These are phyloP conservation scores for Diarsia mendica DNA, from an alignment of 2,888 invertebrate genomes.

Conservation along the genomic window DNA sequence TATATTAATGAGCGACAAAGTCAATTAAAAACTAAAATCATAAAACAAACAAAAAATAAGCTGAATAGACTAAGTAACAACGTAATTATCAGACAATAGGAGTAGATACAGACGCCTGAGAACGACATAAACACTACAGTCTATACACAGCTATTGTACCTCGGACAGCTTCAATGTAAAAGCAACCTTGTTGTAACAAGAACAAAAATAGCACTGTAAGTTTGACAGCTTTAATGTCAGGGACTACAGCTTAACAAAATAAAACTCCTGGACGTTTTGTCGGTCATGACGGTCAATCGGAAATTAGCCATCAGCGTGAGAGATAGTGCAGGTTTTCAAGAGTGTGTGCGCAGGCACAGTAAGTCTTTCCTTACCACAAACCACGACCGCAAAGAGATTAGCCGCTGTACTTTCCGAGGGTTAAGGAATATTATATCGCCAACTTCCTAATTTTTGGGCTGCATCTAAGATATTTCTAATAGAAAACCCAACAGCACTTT, in stretches of 20 bases:
- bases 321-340: not conserved
- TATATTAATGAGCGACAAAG: not conserved
- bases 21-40: not conserved
- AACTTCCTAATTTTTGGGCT: not conserved
- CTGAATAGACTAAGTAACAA: constrained; percentile 1
- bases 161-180: not conserved
- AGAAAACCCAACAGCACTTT: not conserved
- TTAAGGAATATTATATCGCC: too few relatives aligned
- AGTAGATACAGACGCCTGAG: constrained; percentile 18
- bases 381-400: not conserved
- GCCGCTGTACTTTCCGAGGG: not conserved
- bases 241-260: not conserved
- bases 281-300: too few relatives aligned
- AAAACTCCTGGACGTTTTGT: not conserved
- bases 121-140: constrained; percentile 28
- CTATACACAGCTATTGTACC: not conserved
- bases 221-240: too few relatives aligned
- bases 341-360: not conserved
- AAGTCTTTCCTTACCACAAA: not conserved
- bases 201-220: not conserved
- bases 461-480: not conserved
- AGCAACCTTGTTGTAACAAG: not conserved
- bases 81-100: constrained; percentile 28
- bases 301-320: not conserved
- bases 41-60: not conserved